Evolutionary conservation across 2,888 invertebrate genomes (phyloP).

Genomic region (Lithosia quadra): DNA sequence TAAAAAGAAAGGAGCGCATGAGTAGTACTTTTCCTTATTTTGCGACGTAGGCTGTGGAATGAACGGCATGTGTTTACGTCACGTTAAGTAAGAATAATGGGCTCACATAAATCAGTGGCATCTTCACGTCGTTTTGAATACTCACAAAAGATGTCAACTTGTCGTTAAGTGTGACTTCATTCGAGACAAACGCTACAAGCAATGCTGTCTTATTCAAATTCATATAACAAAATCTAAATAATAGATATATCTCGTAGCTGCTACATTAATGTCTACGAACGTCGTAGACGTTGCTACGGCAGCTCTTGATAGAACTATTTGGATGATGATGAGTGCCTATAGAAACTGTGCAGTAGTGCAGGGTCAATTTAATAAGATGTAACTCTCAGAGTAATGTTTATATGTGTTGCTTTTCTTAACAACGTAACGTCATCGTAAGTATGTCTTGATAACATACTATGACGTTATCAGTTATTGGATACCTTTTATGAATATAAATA

Average conservation of each 20-base stretch:
- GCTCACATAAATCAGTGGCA: slow-evolving; percentile 76
- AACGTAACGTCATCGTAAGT: too few relatives aligned
- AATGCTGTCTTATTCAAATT: slow-evolving; percentile 54
- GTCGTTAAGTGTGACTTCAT: slow-evolving; percentile 63
- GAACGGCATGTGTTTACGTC: slow-evolving; percentile 80
- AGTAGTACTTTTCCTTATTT: slow-evolving; percentile 44
- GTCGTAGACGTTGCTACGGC: slow-evolving; percentile 22
- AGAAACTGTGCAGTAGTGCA: background rate
- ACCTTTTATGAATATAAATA: too few relatives aligned
- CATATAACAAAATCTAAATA: slow-evolving; percentile 23
- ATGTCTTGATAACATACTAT: too few relatives aligned
- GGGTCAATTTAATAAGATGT: background rate
- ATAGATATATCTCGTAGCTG: slow-evolving; percentile 5
- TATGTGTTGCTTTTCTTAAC: too few relatives aligned
- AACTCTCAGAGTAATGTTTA: background rate
- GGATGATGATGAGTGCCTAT: background rate
- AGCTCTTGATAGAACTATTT: background rate
- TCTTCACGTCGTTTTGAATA: slow-evolving; percentile 79
- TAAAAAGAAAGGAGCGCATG: slow-evolving; percentile 40
- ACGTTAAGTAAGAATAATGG: slow-evolving; percentile 80
- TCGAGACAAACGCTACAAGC: slow-evolving; percentile 58
- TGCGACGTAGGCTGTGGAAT: slow-evolving; percentile 48
- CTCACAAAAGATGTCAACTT: slow-evolving; percentile 71
- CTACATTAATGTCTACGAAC: slow-evolving; percentile 9
- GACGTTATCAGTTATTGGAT: too few relatives aligned